These are phyloP conservation scores for Ochropacha duplaris DNA, from an alignment of 2,888 invertebrate species.

Conservation along the genomic window DNA sequence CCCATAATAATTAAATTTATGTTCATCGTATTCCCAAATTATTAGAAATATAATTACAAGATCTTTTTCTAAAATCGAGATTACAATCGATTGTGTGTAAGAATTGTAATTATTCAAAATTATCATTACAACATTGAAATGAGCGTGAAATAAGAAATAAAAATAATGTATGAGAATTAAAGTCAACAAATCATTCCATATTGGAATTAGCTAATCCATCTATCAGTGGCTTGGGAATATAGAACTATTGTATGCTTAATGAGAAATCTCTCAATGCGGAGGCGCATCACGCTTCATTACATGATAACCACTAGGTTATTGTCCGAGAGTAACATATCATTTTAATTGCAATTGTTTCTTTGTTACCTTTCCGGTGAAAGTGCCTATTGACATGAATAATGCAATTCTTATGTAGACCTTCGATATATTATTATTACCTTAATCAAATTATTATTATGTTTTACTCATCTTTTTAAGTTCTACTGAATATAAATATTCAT, in stretches of 20 bases:
- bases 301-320: slow-evolving; percentile 36
- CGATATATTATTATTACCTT: too few relatives aligned
- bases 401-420: not conserved
- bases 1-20: too few relatives aligned
- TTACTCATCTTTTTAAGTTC: too few relatives aligned
- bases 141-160: not conserved
- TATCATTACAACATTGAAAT: not conserved
- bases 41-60: too few relatives aligned
- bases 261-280: slow-evolving; percentile 41
- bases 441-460: too few relatives aligned
- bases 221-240: slow-evolving; percentile 46
- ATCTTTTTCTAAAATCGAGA: too few relatives aligned
- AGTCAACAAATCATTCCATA: slow-evolving; percentile 10
- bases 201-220: slow-evolving; percentile 36
- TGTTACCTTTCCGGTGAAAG: not conserved
- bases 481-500: too few relatives aligned
- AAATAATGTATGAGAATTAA: not conserved
- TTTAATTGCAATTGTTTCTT: not conserved
- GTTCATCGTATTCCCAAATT: not conserved
- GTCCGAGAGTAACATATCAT: not conserved
- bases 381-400: not conserved
- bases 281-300: slow-evolving; percentile 38
- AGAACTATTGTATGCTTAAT: slow-evolving; percentile 43
- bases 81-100: not conserved
- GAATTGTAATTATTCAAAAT: slow-evolving; percentile 14